Percentiles rank a stretch among this genome's conserved stretches.
Conservation (phyloP, 2,113 vertebrate genomes). For the Sylvia atricapilla region DNA sequence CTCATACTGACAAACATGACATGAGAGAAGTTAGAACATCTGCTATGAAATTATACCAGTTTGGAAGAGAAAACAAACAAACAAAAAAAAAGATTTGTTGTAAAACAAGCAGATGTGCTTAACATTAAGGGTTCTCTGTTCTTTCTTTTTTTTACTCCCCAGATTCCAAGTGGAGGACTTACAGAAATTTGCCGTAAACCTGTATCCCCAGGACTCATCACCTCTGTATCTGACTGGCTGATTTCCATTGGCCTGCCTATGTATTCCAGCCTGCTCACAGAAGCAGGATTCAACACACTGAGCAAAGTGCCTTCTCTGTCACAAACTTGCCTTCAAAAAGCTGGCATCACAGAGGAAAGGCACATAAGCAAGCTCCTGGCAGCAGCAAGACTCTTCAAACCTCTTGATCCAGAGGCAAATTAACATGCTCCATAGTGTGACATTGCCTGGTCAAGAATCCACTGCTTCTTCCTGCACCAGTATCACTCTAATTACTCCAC, state of each 20-base stretch:
- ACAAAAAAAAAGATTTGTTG: background rate
- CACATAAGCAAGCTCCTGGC: conserved; percentile 86
- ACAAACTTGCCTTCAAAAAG: conserved; percentile 81
- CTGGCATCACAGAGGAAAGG: conserved; percentile 87
- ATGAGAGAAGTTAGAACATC: background rate
- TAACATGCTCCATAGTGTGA: conserved; percentile 32
- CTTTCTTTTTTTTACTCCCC: background rate
- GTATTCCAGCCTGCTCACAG: conserved; percentile 79
- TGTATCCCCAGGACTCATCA: conserved; percentile 77
- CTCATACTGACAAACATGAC: background rate
- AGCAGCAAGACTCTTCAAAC: conserved; percentile 82
- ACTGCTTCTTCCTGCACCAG: conserved; percentile 55
- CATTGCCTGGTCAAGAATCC: conserved; percentile 24
- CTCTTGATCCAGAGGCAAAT: conserved; percentile 68
- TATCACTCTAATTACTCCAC: conserved; percentile 42
- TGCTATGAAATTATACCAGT: background rate
- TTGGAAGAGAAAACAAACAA: background rate
- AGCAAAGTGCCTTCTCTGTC: conserved; percentile 85
- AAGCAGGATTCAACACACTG: conserved; percentile 84
- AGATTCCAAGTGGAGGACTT: conserved; percentile 94
- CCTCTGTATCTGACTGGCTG: conserved; percentile 89
- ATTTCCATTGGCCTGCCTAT: conserved; percentile 92
- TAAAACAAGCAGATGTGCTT: background rate
- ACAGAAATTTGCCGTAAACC: conserved; percentile 92
- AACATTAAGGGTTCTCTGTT: background rate